Conservation (phyloP, 2,797 vertebrate genomes). For the Eulemur albifrons region DNA sequence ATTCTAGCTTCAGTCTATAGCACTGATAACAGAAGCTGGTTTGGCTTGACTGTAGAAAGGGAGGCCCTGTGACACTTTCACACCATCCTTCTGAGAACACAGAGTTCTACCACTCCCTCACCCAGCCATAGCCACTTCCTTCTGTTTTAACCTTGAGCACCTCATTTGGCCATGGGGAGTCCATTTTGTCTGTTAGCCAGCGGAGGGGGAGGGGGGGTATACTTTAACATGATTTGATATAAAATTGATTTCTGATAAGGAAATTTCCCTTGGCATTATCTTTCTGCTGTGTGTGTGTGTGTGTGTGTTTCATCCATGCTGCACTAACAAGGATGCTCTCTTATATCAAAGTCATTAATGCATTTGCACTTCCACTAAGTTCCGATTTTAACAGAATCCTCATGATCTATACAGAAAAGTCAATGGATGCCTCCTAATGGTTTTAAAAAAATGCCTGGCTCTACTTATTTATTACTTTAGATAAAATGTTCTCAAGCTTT, state of each 20-base stretch:
- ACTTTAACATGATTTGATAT: neutral
- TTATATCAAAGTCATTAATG: neutral
- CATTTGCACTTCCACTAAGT: neutral
- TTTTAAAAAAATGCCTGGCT: neutral
- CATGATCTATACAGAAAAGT: neutral
- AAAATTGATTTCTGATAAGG: neutral
- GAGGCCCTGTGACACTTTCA: neutral
- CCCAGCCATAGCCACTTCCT: neutral
- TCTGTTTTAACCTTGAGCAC: neutral
- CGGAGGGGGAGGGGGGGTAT: too few species aligned
- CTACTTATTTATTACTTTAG: slow-evolving; percentile 13
- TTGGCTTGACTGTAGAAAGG: neutral
- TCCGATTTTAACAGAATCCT: slow-evolving; percentile 24
- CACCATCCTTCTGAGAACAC: neutral
- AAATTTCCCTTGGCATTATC: neutral
- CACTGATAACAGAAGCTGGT: neutral
- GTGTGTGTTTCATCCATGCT: neutral
- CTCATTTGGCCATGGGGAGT: neutral
- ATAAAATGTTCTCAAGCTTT: neutral
- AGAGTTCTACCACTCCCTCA: neutral
- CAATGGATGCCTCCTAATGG: neutral
- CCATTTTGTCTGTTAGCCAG: neutral
- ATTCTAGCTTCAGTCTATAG: neutral
- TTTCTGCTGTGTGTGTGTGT: neutral
- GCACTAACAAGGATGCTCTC: neutral